phyloP scores from a whole-genome alignment of 2,888 invertebrate species.

The Brassicogethes aeneus region DNA sequence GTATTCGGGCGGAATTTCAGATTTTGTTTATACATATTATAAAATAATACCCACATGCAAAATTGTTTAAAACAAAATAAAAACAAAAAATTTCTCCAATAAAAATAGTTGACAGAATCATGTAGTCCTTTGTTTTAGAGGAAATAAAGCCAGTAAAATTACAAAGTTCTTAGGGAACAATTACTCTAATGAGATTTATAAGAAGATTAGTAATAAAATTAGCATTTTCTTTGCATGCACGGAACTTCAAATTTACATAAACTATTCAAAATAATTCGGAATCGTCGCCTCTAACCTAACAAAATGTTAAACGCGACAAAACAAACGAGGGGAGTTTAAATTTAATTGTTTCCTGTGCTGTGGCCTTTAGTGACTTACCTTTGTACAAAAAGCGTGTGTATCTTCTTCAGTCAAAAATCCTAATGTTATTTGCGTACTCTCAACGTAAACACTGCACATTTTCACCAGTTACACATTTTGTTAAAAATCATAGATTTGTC shows the following conservation, averaged over 20 bases:
- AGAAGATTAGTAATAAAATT: constrained; percentile 6
- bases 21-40: no score
- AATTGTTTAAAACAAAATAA: no score
- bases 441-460: constrained; percentile 35
- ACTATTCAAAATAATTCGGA: constrained; percentile 11
- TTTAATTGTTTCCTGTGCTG: no score
- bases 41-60: no score
- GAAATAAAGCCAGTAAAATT: no score
- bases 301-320: no score
- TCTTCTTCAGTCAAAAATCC: constrained; percentile 21
- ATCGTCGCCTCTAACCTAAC: constrained; percentile 11
- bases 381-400: constrained; percentile 17
- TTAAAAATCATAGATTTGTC: constrained; percentile 12
- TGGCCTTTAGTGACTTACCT: constrained; percentile 20
- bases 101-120: no score
- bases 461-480: constrained; percentile 30
- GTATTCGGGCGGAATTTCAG: no score
- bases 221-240: constrained; percentile 10
- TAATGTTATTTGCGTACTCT: constrained; percentile 27
- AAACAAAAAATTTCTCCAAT: no score
- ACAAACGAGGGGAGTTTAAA: no score
- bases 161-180: neutral
- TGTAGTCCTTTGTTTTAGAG: no score
- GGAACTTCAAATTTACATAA: constrained; percentile 10
- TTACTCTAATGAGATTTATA: neutral